These are phyloP conservation scores for Cromileptes altivelis DNA, from an alignment of 2,113 vertebrate genomes.

Conservation along the genomic window DNA sequence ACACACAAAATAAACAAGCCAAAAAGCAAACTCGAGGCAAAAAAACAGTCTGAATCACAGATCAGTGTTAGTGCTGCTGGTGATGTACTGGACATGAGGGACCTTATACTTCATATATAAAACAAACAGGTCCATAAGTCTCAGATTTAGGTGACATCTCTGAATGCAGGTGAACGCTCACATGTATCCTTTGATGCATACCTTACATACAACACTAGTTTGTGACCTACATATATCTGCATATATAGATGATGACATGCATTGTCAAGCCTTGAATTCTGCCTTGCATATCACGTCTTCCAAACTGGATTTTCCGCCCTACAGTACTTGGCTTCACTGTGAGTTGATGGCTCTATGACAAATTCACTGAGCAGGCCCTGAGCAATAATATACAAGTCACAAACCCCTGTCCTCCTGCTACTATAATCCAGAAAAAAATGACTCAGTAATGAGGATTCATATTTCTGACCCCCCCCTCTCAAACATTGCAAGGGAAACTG, in stretches of 20 bases:
- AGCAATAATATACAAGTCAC: slow-evolving; percentile 47
- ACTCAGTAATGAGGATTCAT: slow-evolving; percentile 28
- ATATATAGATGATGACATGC: slow-evolving; percentile 24
- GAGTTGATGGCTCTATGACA: slow-evolving; percentile 55
- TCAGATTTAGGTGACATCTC: neutral
- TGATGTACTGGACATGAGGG: slow-evolving; percentile 9
- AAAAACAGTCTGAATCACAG: slow-evolving; percentile 11
- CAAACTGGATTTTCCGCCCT: slow-evolving; percentile 50
- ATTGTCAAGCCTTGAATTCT: slow-evolving; percentile 45
- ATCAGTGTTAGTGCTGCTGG: slow-evolving; percentile 1
- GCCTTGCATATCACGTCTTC: slow-evolving; percentile 33
- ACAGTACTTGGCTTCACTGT: slow-evolving; percentile 37
- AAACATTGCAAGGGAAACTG: slow-evolving; percentile 5
- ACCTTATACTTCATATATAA: neutral
- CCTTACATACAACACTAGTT: neutral
- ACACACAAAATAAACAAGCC: slow-evolving; percentile 32
- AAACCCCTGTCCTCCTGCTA: slow-evolving; percentile 15
- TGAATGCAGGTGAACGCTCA: neutral
- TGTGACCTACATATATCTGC: slow-evolving; percentile 33
- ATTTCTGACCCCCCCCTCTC: neutral
- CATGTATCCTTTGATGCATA: neutral
- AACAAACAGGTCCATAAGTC: slow-evolving; percentile 1
- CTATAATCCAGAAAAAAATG: slow-evolving; percentile 45
- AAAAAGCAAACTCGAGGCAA: slow-evolving; percentile 26
- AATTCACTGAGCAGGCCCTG: slow-evolving; percentile 52